Percentiles rank a stretch among this genome's conserved stretches.
Conservation (phyloP, 2,113 vertebrate species). For the Actinemys pallida region DNA sequence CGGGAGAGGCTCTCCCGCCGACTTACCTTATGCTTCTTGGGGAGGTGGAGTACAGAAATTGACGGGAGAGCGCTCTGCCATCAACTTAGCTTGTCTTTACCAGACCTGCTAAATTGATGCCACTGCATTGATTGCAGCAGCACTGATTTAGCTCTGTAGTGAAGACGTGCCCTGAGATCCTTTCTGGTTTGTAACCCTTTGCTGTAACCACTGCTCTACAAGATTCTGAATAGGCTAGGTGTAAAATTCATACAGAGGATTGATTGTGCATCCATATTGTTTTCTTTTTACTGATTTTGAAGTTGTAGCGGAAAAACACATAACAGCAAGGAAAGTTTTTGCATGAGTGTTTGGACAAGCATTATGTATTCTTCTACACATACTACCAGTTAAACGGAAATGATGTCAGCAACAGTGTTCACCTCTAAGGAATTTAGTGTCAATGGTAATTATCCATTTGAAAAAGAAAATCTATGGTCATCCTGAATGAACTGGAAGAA, state of each 20-base stretch:
- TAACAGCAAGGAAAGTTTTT: not conserved
- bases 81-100: too few relatives aligned
- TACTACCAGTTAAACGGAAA: not conserved
- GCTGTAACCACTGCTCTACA: not conserved
- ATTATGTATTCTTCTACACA: accelerated
- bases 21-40: too few relatives aligned
- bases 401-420: not conserved
- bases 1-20: too few relatives aligned
- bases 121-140: too few relatives aligned
- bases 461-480: not conserved
- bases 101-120: too few relatives aligned
- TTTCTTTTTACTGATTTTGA: not conserved
- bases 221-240: not conserved
- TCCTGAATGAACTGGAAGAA: not conserved
- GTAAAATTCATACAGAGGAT: not conserved
- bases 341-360: not conserved
- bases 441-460: not conserved
- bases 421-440: not conserved
- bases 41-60: too few relatives aligned
- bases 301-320: accelerated
- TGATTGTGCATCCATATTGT: not conserved
- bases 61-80: too few relatives aligned
- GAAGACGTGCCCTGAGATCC: not conserved
- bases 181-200: constrained; percentile 63
- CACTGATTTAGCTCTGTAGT: too few relatives aligned